Evolutionary conservation across 1,140 invertebrate species (phyloP).

Genomic region (Papilio xuthus): DNA sequence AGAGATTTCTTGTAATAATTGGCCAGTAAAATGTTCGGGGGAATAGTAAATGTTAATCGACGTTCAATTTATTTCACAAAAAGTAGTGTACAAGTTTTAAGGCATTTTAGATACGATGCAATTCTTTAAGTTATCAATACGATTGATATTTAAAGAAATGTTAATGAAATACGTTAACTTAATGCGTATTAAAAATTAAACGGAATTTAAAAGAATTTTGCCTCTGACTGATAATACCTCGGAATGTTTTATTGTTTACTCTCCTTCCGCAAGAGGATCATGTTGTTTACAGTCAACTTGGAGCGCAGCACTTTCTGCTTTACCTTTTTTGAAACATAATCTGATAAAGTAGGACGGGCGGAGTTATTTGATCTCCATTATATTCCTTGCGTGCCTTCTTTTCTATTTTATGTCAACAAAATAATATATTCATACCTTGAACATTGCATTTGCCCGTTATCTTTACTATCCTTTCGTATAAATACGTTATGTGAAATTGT

Average conservation of each 20-base stretch:
- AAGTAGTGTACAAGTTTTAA: too few species aligned
- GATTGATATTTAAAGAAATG: too few species aligned
- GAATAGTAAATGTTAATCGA: too few species aligned
- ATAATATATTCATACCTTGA: not conserved
- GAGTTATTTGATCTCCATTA: not conserved
- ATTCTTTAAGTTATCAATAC: too few species aligned
- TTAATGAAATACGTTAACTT: too few species aligned
- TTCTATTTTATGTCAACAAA: not conserved
- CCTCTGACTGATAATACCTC: not conserved
- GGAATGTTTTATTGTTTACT: not conserved
- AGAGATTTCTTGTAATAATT: too few species aligned
- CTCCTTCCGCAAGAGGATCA: constrained; percentile 13
- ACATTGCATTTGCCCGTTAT: not conserved
- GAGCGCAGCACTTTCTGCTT: not conserved
- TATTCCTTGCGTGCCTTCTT: not conserved
- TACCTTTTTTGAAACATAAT: constrained; percentile 11
- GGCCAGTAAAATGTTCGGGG: too few species aligned
- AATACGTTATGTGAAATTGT: not conserved
- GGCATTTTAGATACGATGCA: too few species aligned
- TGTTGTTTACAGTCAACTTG: not conserved
- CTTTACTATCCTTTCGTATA: not conserved
- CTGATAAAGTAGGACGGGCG: not conserved
- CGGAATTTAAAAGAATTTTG: not conserved
- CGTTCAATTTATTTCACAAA: too few species aligned
- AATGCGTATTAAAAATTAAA: not conserved